Conservation (phyloP, 2,113 vertebrate genomes). For the Clupea harengus region DNA sequence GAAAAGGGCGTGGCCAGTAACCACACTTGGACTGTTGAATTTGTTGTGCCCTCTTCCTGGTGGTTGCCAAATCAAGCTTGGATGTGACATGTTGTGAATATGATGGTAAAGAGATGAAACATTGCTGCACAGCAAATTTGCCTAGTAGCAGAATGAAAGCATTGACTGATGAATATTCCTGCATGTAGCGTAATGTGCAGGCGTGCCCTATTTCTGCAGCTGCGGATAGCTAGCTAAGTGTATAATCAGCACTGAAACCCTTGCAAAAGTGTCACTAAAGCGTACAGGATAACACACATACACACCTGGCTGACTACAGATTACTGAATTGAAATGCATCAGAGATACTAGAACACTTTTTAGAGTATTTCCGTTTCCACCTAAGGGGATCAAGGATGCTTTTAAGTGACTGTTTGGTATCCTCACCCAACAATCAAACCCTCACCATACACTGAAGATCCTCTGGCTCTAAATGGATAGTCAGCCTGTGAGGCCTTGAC, state of each 20-base stretch:
- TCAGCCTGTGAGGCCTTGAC: background rate
- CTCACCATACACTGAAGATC: background rate
- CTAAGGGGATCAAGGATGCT: background rate
- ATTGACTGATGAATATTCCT: background rate
- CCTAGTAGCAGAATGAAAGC: background rate
- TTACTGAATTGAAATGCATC: background rate
- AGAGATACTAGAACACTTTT: background rate
- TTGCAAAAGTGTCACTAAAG: constrained; percentile 13
- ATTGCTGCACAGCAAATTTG: background rate
- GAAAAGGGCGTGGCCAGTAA: background rate
- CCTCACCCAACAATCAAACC: background rate
- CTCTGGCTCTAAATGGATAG: background rate
- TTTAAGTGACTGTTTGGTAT: background rate
- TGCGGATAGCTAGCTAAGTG: background rate
- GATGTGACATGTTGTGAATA: background rate
- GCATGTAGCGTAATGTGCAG: background rate
- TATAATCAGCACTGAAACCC: background rate
- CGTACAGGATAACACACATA: constrained; percentile 35
- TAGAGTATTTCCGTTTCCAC: background rate
- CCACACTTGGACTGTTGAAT: background rate
- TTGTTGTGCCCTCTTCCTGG: background rate
- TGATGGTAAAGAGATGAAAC: background rate
- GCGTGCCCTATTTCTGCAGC: background rate
- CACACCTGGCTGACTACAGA: background rate
- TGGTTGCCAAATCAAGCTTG: background rate